phyloP scores from a whole-genome alignment of 1,140 invertebrate genomes.

The Bombus sylvicola region DNA sequence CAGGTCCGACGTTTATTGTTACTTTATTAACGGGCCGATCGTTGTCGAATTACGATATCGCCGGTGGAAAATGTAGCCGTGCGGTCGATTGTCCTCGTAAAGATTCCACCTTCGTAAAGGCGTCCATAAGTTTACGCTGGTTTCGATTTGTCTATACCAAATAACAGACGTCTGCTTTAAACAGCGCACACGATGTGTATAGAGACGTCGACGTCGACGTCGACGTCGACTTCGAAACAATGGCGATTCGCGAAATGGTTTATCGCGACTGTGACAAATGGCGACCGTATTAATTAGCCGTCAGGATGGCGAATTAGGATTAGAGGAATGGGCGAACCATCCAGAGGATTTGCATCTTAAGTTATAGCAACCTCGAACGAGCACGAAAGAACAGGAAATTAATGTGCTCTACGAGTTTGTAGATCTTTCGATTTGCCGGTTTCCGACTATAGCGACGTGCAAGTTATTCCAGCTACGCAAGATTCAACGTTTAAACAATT shows the following conservation, averaged over 20 bases:
- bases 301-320: neutral
- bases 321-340: neutral
- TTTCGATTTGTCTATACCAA: neutral
- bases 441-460: neutral
- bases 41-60: constrained; percentile 18
- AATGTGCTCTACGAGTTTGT: too few relatives aligned
- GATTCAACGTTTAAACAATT: too few relatives aligned
- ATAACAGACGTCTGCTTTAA: constrained; percentile 8
- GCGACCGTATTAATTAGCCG: constrained; percentile 27
- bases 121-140: neutral
- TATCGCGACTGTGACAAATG: constrained; percentile 24
- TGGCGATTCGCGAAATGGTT: constrained; percentile 22
- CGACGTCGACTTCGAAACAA: constrained; percentile 14
- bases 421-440: neutral
- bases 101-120: too few relatives aligned
- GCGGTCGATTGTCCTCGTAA: neutral
- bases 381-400: neutral
- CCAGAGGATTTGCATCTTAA: neutral
- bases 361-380: neutral
- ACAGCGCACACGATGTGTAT: neutral
- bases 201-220: neutral
- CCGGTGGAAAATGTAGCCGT: too few relatives aligned
- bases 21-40: constrained; percentile 29
- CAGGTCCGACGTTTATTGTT: constrained; percentile 10
- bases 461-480: neutral